Evolutionary conservation across 1,140 invertebrate species (phyloP).

Genomic region (Lucilia sericata): DNA sequence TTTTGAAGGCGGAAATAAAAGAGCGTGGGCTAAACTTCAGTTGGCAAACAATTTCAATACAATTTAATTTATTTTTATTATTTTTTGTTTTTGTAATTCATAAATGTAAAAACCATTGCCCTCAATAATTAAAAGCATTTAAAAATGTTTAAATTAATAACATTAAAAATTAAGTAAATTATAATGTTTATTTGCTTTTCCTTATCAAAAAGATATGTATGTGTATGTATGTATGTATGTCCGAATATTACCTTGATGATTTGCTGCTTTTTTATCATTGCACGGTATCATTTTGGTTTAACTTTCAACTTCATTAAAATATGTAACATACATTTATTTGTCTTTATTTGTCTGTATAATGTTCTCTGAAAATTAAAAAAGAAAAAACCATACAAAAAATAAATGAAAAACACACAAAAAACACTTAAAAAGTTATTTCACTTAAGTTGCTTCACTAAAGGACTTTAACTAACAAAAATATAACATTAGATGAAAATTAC

Average conservation of each 20-base stretch:
- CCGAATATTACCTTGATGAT: too few relatives aligned
- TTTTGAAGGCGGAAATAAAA: background rate
- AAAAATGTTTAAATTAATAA: too few relatives aligned
- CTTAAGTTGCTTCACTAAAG: background rate
- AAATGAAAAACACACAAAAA: background rate
- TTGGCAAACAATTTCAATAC: conserved; percentile 10
- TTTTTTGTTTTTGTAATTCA: too few relatives aligned
- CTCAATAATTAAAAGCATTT: too few relatives aligned
- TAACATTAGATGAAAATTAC: conserved; percentile 19
- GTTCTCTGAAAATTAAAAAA: background rate
- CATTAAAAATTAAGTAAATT: too few relatives aligned
- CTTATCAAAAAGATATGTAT: too few relatives aligned
- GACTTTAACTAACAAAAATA: conserved; percentile 13
- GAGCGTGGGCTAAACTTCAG: background rate
- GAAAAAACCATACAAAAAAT: background rate
- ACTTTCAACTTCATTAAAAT: too few relatives aligned
- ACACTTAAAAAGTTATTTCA: conserved; percentile 14
- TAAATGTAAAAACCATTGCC: too few relatives aligned
- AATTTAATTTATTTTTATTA: background rate
- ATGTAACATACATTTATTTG: too few relatives aligned
- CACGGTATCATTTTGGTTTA: too few relatives aligned
- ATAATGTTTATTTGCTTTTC: too few relatives aligned
- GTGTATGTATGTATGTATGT: too few relatives aligned
- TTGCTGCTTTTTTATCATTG: background rate
- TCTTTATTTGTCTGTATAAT: background rate